phyloP scores from a whole-genome alignment of 92 coral and sea anemone genomes.

The Parazoanthus swiftii region DNA sequence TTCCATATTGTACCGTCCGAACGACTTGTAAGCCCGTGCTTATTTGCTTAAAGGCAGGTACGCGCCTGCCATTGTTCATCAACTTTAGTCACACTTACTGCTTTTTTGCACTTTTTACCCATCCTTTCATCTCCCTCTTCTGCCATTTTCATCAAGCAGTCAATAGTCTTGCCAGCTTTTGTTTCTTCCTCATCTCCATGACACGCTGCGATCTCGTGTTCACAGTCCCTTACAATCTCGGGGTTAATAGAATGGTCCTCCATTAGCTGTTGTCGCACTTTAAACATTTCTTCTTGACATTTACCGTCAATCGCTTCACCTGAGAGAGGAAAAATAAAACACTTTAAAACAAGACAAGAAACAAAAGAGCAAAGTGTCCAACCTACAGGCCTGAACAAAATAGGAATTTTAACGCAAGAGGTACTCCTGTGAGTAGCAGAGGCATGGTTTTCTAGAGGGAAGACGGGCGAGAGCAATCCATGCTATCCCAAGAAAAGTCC shows the following conservation, averaged over 20 bases:
- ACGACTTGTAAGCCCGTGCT: conserved; percentile 68
- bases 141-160: conserved; percentile 93
- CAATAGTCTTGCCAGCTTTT: conserved; percentile 87
- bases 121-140: conserved; percentile 58
- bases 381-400: no score
- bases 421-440: no score
- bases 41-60: conserved; percentile 77
- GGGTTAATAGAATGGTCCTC: conserved; percentile 93
- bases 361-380: no score
- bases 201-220: conserved; percentile 69
- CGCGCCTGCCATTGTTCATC: conserved; percentile 55
- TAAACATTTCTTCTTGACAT: conserved; percentile 88
- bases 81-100: conserved; percentile 53
- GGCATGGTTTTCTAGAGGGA: no score
- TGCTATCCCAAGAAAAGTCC: no score
- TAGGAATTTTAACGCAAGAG: no score
- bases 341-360: no score
- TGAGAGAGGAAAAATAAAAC: conserved; percentile 25
- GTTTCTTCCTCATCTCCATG: conserved; percentile 46
- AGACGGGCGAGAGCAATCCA: no score
- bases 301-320: conserved; percentile 70
- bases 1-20: conserved; percentile 68
- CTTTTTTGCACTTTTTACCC: conserved; percentile 64
- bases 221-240: conserved; percentile 80
- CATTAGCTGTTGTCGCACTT: conserved; percentile 86